Percentiles rank a stretch among this genome's conserved stretches.
These are phyloP conservation scores for Brachionus paranguensis DNA, from an alignment of 1,140 invertebrate genomes.

Conservation along the genomic window DNA sequence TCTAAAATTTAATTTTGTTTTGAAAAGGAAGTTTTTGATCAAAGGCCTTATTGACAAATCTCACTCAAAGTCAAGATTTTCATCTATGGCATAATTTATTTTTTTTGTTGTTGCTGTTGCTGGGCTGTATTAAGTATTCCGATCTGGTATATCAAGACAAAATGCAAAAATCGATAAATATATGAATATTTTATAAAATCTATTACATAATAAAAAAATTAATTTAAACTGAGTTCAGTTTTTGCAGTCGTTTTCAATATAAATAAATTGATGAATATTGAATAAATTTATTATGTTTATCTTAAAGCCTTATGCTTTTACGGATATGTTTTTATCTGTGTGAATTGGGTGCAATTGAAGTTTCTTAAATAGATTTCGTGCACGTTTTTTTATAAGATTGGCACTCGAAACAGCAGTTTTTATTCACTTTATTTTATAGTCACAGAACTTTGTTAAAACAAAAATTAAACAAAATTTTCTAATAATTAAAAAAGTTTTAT, in stretches of 20 bases:
- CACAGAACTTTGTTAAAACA: too few species aligned
- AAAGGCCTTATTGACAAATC: background rate
- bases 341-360: background rate
- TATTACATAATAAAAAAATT: background rate
- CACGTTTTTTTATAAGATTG: too few species aligned
- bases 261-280: background rate
- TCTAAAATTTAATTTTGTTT: background rate
- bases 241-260: background rate
- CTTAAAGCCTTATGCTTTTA: background rate
- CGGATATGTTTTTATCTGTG: background rate
- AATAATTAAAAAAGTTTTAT: too few species aligned
- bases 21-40: background rate
- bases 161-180: slow-evolving; percentile 9
- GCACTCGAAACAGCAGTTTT: too few species aligned
- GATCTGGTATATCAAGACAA: background rate
- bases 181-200: background rate
- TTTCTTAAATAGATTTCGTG: background rate
- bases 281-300: background rate
- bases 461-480: too few species aligned
- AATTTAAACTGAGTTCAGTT: background rate
- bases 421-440: too few species aligned
- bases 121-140: background rate
- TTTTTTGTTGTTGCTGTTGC: background rate
- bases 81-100: slow-evolving; percentile 14
- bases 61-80: background rate